Evolutionary conservation across 2,888 invertebrate species (phyloP), one percentile per base, ranked within the genome.

Genomic region (Tupiocoris notatus): DNA sequence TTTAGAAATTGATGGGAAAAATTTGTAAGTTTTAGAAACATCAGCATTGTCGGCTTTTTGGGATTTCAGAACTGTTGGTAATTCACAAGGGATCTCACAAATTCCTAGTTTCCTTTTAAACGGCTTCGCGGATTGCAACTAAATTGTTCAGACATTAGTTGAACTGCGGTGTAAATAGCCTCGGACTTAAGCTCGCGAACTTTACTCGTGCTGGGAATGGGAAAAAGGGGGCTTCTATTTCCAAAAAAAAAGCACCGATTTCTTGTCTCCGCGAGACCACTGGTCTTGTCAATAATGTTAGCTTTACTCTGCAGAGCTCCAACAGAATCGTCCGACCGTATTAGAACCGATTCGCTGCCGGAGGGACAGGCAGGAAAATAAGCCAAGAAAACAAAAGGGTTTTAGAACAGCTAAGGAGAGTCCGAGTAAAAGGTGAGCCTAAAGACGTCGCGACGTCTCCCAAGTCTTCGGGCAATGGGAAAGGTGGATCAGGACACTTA

Each of bases 401-500:
- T 12, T 39, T 39, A n/a, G n/a, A n/a, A n/a, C n/a, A n/a, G 3
- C 3, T 3, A 3, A 12, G 12, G 6, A 7, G 6, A 12, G 39
- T 3, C 39, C 39, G 39, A 24, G 64, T n/a, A 23, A 1, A 23
- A 64, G 22, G 17, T 23, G 1, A 3, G 39, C 39, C 65, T 65
- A 39, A 39, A 39, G 65, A 65, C 65, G 65, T 65, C 65, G 65
- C 12, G 23, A 22, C 64, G 17, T 12, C 6, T 64, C 23, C 22
- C 23, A 63, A 22, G 25, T 63, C n/a, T 63, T n/a, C n/a, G 16
- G 65, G 18, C 65, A 65, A n/a, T 9, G 24, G 20, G 17, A 2
- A 17, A 18, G 64, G 18, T 20, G 39, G 17, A 17, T 23, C 23
- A 70, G 25, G 70, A 70, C 70, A 70, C 70, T 70, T 70, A 70